Base-by-base conservation (phyloP, 2,797 vertebrate species). In the Sarcophilus harrisii region DNA sequence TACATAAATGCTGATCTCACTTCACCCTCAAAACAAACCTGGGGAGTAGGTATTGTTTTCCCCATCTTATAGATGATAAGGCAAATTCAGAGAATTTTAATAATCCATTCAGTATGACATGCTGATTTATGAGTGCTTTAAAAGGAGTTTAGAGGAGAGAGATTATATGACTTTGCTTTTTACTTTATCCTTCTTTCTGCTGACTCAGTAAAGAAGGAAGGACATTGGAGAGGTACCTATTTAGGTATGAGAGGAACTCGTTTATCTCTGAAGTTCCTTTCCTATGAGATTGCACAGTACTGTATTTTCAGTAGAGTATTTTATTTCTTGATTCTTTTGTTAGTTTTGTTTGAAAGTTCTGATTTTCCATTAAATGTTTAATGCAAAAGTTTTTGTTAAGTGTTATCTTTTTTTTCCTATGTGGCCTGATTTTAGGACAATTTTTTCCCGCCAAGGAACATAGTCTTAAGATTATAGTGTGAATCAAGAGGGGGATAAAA, bases 301-400 rank as follows among this genome's bases (percentile, higher is more conserved):
- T 81, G 38, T 49, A 5, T n/a, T 54, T 28, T 57, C 27, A 27
- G 27, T 38, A 73, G 18, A 30, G 27, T 49, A 4, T 87, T 28
- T 45, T 87, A 18, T 1, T 27, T 27, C 1, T 81, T 24, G 45
- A 4, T 4, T 5, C 29, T n/a, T n/a, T 29, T 28, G 49, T 59
- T 27, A n/a, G 81, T 49, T 94, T 94, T 59, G 45, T 30, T 87
- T 91, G 57, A 94, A 91, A 21, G 55, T 30, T 66, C 16, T 81
- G n/a, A 57, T 90, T 66, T 62, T 16, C 27, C 66, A 29, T 57
- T 29, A 91, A 45, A 91, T 21, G 30, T 57, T 28, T 13, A 11
- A 92, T 49, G 29, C 58, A 91, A 32, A 87, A 87, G 38, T 8
- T 73, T 73, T n/a, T 58, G 4, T 55, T 8, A 16, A 32, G 2